phyloP scores from a whole-genome alignment of 2,888 invertebrate species.

The Parnassius smintheus region DNA sequence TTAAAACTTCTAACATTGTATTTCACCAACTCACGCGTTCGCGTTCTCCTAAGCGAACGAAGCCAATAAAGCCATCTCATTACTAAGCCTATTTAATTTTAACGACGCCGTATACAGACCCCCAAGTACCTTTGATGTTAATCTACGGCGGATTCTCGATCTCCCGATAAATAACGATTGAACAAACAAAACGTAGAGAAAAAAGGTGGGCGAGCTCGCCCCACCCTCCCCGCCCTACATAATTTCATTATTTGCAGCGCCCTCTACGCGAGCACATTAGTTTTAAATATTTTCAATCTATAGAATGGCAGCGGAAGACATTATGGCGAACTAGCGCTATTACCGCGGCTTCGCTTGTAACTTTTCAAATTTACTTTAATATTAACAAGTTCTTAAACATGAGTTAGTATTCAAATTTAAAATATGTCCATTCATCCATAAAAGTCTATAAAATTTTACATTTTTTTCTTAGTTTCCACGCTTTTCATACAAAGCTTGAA shows the following conservation, averaged over 20 bases:
- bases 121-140: constrained; percentile 64
- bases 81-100: constrained; percentile 59
- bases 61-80: constrained; percentile 38
- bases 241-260: constrained; percentile 66
- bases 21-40: not conserved
- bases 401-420: too few relatives aligned
- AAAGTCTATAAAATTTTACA: too few relatives aligned
- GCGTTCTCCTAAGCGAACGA: constrained; percentile 32
- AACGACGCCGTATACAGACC: constrained; percentile 51
- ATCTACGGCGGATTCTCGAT: constrained; percentile 63
- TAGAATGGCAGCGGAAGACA: constrained; percentile 29
- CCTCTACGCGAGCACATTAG: constrained; percentile 42
- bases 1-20: not conserved
- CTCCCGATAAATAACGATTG: constrained; percentile 70
- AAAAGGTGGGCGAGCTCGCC: constrained; percentile 37
- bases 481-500: too few relatives aligned
- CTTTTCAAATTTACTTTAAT: not conserved
- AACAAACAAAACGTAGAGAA: constrained; percentile 64
- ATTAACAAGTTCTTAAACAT: too few relatives aligned
- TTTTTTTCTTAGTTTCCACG: too few relatives aligned
- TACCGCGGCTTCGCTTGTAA: constrained; percentile 6
- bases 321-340: constrained; percentile 16
- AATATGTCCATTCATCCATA: too few relatives aligned
- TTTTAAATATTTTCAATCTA: constrained; percentile 41
- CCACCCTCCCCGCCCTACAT: constrained; percentile 39